A percentile compares a stretch with the other conserved stretches of the same genome.
These are phyloP conservation scores for Helicorthomorpha holstii DNA, from an alignment of 1,140 invertebrate genomes.

Conservation along the genomic window DNA sequence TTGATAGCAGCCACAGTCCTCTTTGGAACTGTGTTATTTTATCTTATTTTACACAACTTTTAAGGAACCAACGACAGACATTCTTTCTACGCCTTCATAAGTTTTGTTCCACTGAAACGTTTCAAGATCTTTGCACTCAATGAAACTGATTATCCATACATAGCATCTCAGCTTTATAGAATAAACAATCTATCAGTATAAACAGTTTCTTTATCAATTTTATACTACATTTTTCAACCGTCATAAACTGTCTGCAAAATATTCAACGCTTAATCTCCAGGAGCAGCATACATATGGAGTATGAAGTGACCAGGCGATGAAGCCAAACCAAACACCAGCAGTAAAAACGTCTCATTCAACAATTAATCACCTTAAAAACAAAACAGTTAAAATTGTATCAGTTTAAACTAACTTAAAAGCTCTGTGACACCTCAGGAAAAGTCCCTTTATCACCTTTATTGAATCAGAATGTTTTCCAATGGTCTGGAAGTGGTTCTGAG, in stretches of 20 bases:
- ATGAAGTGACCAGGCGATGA: constrained; percentile 55
- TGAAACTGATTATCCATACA: constrained; percentile 58
- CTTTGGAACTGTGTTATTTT: too few species aligned
- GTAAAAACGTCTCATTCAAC: constrained; percentile 74
- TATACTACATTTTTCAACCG: constrained; percentile 20
- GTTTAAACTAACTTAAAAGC: too few species aligned
- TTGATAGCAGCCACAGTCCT: too few species aligned
- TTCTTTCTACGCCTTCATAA: too few species aligned
- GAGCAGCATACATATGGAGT: constrained; percentile 88
- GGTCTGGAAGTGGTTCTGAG: constrained; percentile 47
- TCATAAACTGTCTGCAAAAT: constrained; percentile 69
- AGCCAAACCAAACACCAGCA: constrained; percentile 78
- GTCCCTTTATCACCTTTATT: constrained; percentile 44
- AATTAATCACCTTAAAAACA: constrained; percentile 43
- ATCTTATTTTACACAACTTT: not conserved
- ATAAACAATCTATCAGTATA: too few species aligned
- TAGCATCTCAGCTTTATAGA: constrained; percentile 35
- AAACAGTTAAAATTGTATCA: too few species aligned
- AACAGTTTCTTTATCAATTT: too few species aligned
- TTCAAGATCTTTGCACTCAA: constrained; percentile 43
- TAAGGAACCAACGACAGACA: too few species aligned
- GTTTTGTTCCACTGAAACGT: too few species aligned
- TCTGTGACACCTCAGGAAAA: constrained; percentile 45
- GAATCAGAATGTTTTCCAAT: constrained; percentile 58
- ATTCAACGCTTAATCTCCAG: constrained; percentile 79